Evolutionary conservation across 1,140 invertebrate species (phyloP), one percentile per base, ranked within the genome.

Genomic region (Drosophila cardini): DNA sequence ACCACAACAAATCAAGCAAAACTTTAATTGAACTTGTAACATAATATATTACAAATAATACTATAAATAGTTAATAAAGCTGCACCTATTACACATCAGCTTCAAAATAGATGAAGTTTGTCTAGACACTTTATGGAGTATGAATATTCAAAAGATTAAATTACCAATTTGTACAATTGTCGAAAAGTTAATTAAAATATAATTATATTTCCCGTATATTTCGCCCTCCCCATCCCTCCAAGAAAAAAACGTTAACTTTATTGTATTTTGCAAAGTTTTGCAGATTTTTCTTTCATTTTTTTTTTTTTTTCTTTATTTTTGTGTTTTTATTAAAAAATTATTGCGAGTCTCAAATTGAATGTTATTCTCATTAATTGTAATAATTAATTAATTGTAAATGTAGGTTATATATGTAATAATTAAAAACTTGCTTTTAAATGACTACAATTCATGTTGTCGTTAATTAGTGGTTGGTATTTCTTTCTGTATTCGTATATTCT

Each of bases 371-470:
- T 76, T 73, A 83, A 80, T 84, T 52, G 55, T 67, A 68, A 70
- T 71, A 57, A 50, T 15, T 64, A 61, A 26, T 67, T 70, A 65
- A 73, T 40, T 65, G 61, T 71, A 62, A 53, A 69, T 79, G 56
- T 53, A 62, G 56, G 61, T 70, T 53, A 80, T 79, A 61, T 61
- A 69, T 61, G 45, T 73, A 85, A 70, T 82, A 82, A 72, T 87
- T 82, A 73, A 87, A 87, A 87, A 86, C 71, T 82, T 72, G 46
- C 52, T 63, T 26, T 87, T 86, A 82, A 72, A 68, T 78, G 78
- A 81, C 82, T 85, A 86, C 56, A 73, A 58, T 52, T 72, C 30
- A 70, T 57, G 57, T 61, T 72, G 46, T 36, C 36, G 16, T 13
- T 58, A 58, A 68, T 73, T 36, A 56, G 72, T 77, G 21, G 65